phyloP scores from a whole-genome alignment of 2,888 invertebrate genomes.

The Drosophila mayaguana region DNA sequence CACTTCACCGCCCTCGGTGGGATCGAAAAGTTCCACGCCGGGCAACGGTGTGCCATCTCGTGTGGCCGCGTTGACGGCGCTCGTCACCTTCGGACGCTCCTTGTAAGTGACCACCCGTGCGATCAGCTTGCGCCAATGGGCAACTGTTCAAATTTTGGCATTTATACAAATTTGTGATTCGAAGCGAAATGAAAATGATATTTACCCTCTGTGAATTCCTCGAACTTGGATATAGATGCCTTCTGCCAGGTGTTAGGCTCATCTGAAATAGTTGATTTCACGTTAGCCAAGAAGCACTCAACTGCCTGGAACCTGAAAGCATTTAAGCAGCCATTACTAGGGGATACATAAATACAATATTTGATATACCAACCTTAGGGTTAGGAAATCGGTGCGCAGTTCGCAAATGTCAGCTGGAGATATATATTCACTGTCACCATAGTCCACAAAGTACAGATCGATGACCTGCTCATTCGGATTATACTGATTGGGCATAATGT shows the following conservation, averaged over 20 bases:
- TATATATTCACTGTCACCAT: slow-evolving; percentile 92
- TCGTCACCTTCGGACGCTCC: slow-evolving; percentile 85
- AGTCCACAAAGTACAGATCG: slow-evolving; percentile 93
- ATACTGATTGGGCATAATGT: slow-evolving; percentile 88
- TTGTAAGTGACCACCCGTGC: slow-evolving; percentile 91
- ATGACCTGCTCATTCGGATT: slow-evolving; percentile 88
- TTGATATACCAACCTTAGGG: slow-evolving; percentile 79
- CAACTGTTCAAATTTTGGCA: slow-evolving; percentile 85
- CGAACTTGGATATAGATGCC: slow-evolving; percentile 88
- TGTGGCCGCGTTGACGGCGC: slow-evolving; percentile 54
- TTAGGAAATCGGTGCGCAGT: slow-evolving; percentile 89
- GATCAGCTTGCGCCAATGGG: slow-evolving; percentile 92
- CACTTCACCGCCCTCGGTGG: slow-evolving; percentile 86
- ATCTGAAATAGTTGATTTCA: slow-evolving; percentile 87
- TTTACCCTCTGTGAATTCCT: slow-evolving; percentile 88
- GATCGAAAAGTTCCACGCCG: slow-evolving; percentile 91
- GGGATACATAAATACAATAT: not conserved
- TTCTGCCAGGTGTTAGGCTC: slow-evolving; percentile 87
- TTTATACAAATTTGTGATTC: not conserved
- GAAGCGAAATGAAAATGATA: not conserved
- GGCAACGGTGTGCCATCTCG: slow-evolving; percentile 91
- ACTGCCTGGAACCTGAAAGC: slow-evolving; percentile 89
- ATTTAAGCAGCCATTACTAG: not conserved
- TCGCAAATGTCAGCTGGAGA: slow-evolving; percentile 89
- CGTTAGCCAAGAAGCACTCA: slow-evolving; percentile 92